Conservation (phyloP, 2,113 vertebrate genomes). For the Rhineura floridana region DNA sequence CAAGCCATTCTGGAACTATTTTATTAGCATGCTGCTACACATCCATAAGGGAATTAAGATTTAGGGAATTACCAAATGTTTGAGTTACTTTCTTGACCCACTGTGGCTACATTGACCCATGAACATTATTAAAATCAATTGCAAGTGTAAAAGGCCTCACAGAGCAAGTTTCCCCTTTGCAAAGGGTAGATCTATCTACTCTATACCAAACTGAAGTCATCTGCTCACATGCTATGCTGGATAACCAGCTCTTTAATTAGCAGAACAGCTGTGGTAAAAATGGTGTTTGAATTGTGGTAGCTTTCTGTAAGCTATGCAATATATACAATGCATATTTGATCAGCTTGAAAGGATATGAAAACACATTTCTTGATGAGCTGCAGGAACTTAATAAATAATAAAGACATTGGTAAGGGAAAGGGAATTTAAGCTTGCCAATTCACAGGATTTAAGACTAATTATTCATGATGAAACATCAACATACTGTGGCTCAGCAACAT, state of each 20-base stretch:
- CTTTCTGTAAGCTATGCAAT: neutral
- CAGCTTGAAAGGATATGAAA: neutral
- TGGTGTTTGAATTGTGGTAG: neutral
- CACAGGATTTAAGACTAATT: neutral
- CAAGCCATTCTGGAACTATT: neutral
- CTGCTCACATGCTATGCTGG: neutral
- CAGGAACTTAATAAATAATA: neutral
- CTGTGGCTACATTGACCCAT: neutral
- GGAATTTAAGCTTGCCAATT: neutral
- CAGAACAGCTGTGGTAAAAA: neutral
- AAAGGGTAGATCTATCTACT: neutral
- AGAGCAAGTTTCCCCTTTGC: neutral
- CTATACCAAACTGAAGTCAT: neutral
- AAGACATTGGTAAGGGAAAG: slow-evolving; percentile 1
- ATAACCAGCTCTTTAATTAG: neutral
- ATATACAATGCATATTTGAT: neutral
- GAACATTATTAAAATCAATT: slow-evolving; percentile 21
- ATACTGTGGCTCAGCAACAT: neutral
- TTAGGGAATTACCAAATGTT: slow-evolving; percentile 26
- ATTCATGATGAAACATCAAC: neutral
- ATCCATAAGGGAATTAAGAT: neutral
- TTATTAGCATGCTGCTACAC: neutral
- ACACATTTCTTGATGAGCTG: neutral
- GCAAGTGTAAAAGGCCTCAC: neutral
- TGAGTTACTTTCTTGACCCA: neutral